A percentile compares a stretch with the other conserved stretches of the same genome.
Evolutionary conservation across 2,797 vertebrate species (phyloP).

Genomic region (Alectoris magna): DNA sequence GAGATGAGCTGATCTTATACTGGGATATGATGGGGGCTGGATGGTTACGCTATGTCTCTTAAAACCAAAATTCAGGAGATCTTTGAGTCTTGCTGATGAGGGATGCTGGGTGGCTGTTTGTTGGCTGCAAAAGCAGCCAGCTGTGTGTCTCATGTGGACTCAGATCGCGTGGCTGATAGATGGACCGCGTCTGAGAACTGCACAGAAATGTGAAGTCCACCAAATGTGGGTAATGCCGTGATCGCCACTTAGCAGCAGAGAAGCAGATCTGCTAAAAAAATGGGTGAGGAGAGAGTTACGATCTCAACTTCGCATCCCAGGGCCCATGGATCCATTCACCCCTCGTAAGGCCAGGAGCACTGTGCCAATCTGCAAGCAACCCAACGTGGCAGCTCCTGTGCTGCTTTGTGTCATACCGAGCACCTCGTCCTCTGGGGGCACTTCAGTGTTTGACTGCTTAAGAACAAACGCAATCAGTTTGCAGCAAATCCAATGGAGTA

Average conservation of each 20-base stretch:
- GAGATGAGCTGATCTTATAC: not conserved
- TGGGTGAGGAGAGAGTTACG: not conserved
- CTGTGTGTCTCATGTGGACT: rapidly evolving
- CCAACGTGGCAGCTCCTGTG: not conserved
- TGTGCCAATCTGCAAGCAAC: not conserved
- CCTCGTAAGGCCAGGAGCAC: not conserved
- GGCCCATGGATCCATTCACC: not conserved
- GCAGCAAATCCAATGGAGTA: not conserved
- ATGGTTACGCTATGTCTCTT: not conserved
- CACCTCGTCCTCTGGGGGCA: not conserved
- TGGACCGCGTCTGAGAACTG: not conserved
- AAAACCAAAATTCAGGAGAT: not conserved
- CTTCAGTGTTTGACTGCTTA: not conserved
- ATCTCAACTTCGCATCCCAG: not conserved
- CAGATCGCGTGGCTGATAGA: not conserved
- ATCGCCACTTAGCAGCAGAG: not conserved
- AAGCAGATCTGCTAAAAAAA: not conserved
- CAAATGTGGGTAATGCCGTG: too few species aligned
- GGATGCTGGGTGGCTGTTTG: not conserved
- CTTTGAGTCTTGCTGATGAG: not conserved
- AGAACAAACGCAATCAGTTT: not conserved
- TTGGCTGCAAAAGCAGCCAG: not conserved
- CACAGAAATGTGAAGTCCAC: not conserved
- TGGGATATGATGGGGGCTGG: not conserved
- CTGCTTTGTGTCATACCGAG: rapidly evolving